These are phyloP conservation scores for Aplysina aerophoba DNA, from an alignment of 37 sponge, comb jelly and placozoan species.

Conservation along the genomic window DNA sequence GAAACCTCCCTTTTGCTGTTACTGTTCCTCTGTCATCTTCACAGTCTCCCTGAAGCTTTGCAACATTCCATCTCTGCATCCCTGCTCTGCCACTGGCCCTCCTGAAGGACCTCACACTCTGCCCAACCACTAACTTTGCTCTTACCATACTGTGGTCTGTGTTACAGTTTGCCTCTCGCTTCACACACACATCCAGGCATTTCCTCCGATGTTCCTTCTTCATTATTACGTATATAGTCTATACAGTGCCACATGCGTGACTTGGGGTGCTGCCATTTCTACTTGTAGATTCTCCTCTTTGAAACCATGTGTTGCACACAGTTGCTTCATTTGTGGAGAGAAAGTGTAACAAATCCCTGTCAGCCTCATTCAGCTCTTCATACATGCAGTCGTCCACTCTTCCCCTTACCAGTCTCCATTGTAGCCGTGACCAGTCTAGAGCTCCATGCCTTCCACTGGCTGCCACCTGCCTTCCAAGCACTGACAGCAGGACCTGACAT, in stretches of 20 bases:
- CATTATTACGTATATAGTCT: too few relatives aligned
- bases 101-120: conserved; percentile 14
- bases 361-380: conserved; percentile 34
- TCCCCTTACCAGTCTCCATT: too few relatives aligned
- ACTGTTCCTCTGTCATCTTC: conserved; percentile 11
- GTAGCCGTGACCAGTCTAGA: too few relatives aligned
- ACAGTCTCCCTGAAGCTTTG: background rate
- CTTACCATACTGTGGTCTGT: conserved; percentile 23
- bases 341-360: conserved; percentile 9
- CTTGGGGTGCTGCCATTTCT: conserved; percentile 30
- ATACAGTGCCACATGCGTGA: conserved; percentile 26
- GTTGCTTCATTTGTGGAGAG: conserved; percentile 26
- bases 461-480: too few relatives aligned
- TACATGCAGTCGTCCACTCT: too few relatives aligned
- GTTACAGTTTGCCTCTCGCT: conserved; percentile 4
- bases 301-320: conserved; percentile 22
- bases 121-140: conserved; percentile 17
- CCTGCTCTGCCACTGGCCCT: background rate
- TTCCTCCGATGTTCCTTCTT: conserved; percentile 1
- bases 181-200: conserved; percentile 21
- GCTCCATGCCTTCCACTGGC: too few relatives aligned
- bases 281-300: conserved; percentile 26
- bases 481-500: too few relatives aligned
- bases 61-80: conserved; percentile 18
- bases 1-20: background rate